Evolutionary conservation across 2,888 invertebrate species (phyloP).

Genomic region (Galerucella calmariensis): DNA sequence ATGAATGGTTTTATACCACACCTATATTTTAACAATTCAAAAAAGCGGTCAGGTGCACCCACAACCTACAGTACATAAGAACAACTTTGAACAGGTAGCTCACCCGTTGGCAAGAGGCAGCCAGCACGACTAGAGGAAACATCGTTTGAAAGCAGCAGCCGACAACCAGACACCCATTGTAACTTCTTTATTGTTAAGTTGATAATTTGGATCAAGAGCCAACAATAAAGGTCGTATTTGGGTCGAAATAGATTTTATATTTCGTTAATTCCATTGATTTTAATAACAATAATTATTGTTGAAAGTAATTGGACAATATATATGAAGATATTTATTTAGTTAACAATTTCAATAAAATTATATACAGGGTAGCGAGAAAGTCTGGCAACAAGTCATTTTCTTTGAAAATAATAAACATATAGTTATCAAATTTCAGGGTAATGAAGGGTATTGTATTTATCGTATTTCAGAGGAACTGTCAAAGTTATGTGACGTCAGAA

Average conservation of each 20-base stretch:
- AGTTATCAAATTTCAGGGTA: no score
- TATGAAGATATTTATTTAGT: no score
- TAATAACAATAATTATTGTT: no score
- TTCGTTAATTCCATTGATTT: slow-evolving; percentile 24
- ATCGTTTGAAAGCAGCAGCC: slow-evolving; percentile 46
- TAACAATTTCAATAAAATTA: no score
- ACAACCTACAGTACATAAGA: slow-evolving; percentile 37
- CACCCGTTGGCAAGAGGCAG: slow-evolving; percentile 52
- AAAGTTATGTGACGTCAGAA: no score
- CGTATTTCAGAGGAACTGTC: no score
- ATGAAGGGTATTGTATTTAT: no score
- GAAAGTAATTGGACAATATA: no score
- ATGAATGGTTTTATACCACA: slow-evolving; percentile 19
- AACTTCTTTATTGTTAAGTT: slow-evolving; percentile 51
- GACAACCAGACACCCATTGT: slow-evolving; percentile 45
- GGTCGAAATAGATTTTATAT: slow-evolving; percentile 24
- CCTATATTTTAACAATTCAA: slow-evolving; percentile 8
- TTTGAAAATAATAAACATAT: no score
- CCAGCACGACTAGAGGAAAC: slow-evolving; percentile 49
- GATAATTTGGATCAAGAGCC: slow-evolving; percentile 36
- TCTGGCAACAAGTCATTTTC: no score
- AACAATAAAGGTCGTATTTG: slow-evolving; percentile 36
- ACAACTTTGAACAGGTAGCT: slow-evolving; percentile 51
- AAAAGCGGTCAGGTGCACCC: slow-evolving; percentile 49
- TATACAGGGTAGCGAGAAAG: no score